Evolutionary conservation across 2,113 vertebrate genomes (phyloP).

Genomic region (Theristicus caerulescens): DNA sequence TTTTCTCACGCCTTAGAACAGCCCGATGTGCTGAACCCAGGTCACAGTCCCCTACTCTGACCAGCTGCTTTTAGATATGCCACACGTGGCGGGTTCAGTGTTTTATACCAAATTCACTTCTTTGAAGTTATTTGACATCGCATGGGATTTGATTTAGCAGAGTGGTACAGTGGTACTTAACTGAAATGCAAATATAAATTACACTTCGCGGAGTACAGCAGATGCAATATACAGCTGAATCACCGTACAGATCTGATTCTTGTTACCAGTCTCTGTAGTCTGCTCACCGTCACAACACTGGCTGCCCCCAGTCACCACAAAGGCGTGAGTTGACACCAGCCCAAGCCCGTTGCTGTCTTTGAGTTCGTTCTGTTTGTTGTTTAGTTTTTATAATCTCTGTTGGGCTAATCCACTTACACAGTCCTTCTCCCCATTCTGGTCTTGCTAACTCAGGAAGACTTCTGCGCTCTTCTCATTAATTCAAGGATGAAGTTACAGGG

Average conservation of each 20-base stretch:
- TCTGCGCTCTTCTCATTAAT: background rate
- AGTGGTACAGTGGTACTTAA: background rate
- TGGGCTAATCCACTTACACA: fast-evolving
- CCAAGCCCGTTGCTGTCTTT: background rate
- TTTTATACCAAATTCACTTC: background rate
- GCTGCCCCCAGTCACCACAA: background rate
- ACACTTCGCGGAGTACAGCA: background rate
- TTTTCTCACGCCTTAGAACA: background rate
- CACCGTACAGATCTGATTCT: background rate
- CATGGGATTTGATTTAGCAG: background rate
- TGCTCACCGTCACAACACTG: background rate
- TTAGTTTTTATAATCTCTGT: background rate
- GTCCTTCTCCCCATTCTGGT: background rate
- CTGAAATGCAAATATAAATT: background rate
- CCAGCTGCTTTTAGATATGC: background rate
- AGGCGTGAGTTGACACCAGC: background rate
- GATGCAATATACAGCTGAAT: background rate
- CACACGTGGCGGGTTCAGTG: fast-evolving
- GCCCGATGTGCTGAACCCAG: background rate
- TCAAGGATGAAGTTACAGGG: background rate
- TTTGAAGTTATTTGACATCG: background rate
- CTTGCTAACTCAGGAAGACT: background rate
- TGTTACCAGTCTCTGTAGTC: background rate
- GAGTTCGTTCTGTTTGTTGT: no score
- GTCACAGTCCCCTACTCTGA: background rate